Percentiles rank a stretch among this genome's conserved stretches.
These are phyloP conservation scores for Speoplatyrhinus poulsoni DNA, from an alignment of 2,113 vertebrate species.

Conservation along the genomic window DNA sequence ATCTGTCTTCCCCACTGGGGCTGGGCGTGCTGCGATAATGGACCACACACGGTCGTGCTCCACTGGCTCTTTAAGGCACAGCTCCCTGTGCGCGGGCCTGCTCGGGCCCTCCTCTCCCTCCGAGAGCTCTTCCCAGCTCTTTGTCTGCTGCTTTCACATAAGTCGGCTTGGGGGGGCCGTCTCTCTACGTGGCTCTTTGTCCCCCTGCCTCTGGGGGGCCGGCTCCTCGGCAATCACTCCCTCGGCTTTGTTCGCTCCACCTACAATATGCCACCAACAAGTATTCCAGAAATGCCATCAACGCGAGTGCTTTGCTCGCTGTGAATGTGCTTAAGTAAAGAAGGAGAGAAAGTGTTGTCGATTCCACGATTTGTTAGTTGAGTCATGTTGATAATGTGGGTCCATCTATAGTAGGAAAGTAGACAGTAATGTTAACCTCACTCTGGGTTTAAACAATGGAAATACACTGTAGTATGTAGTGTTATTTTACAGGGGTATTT, in stretches of 20 bases:
- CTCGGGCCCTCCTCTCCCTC: slow-evolving; percentile 42
- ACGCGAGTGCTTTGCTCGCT: slow-evolving; percentile 53
- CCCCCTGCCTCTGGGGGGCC: slow-evolving; percentile 39
- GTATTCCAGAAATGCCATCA: slow-evolving; percentile 67
- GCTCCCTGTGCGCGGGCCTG: slow-evolving; percentile 50
- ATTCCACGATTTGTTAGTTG: slow-evolving; percentile 39
- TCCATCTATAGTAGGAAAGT: slow-evolving; percentile 4
- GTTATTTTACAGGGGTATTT: background rate
- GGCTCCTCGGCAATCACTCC: slow-evolving; percentile 52
- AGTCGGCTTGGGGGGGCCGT: slow-evolving; percentile 24
- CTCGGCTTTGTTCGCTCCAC: slow-evolving; percentile 63
- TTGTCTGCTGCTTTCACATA: slow-evolving; percentile 67
- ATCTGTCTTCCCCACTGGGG: slow-evolving; percentile 60
- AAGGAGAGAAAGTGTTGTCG: slow-evolving; percentile 20
- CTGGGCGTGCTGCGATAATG: slow-evolving; percentile 68
- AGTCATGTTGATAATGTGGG: slow-evolving; percentile 20
- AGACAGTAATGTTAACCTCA: too few relatives aligned
- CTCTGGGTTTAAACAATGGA: too few relatives aligned
- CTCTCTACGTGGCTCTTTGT: slow-evolving; percentile 66
- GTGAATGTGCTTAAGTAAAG: slow-evolving; percentile 60
- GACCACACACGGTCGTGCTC: slow-evolving; percentile 77
- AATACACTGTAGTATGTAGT: too few relatives aligned
- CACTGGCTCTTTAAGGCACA: slow-evolving; percentile 48
- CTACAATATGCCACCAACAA: slow-evolving; percentile 69
- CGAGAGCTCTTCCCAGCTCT: slow-evolving; percentile 55